These are phyloP conservation scores for Xanthia icteritia DNA, from an alignment of 2,888 invertebrate species.

Conservation along the genomic window DNA sequence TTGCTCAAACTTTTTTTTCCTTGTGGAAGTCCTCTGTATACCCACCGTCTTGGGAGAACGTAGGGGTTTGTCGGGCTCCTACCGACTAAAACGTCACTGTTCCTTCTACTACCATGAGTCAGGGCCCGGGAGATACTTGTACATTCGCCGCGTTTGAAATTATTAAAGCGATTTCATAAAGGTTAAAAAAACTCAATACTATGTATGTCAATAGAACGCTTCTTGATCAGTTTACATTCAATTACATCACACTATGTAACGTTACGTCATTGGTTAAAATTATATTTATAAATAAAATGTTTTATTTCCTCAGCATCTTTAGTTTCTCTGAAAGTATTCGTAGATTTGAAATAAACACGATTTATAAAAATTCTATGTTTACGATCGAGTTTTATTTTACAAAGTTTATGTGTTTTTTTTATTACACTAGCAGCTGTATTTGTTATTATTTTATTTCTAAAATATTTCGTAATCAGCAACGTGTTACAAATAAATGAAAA, in stretches of 20 bases:
- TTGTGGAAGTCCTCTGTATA: too few relatives aligned
- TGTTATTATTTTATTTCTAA: conserved; percentile 13
- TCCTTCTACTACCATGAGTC: too few relatives aligned
- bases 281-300: neutral
- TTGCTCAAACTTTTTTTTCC: neutral
- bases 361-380: conserved; percentile 28
- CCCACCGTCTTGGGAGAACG: too few relatives aligned
- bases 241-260: neutral
- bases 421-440: conserved; percentile 20
- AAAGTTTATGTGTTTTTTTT: conserved; percentile 29
- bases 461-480: neutral
- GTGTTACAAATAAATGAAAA: neutral
- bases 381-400: conserved; percentile 30
- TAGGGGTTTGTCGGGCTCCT: too few relatives aligned
- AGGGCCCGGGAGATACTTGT: too few relatives aligned
- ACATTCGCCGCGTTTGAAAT: too few relatives aligned
- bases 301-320: conserved; percentile 6
- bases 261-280: conserved; percentile 13
- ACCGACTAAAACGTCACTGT: too few relatives aligned
- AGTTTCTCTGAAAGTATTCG: conserved; percentile 13
- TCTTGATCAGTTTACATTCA: neutral
- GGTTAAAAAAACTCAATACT: neutral
- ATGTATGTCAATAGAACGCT: neutral
- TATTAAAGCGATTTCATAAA: neutral
- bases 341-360: conserved; percentile 22